phyloP scores from a whole-genome alignment of 2,113 vertebrate species.

The Australoheros scitulus region DNA sequence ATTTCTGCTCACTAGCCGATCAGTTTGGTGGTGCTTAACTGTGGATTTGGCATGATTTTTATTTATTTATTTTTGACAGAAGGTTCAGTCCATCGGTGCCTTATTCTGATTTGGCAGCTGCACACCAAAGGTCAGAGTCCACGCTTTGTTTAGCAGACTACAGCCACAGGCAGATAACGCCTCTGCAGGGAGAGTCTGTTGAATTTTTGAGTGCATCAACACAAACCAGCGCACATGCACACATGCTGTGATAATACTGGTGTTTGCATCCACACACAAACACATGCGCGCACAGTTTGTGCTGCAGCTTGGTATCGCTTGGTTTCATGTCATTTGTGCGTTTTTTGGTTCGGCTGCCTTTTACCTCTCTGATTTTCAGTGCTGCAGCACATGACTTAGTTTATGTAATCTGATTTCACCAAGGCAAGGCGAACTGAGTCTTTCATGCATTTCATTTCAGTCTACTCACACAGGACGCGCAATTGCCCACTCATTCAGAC shows the following conservation, averaged over 20 bases:
- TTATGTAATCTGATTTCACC: conserved; percentile 52
- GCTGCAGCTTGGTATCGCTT: conserved; percentile 23
- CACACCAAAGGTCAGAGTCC: conserved; percentile 50
- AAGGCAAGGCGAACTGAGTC: conserved; percentile 26
- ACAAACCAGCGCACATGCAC: neutral
- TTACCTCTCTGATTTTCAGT: neutral
- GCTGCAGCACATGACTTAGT: conserved; percentile 15
- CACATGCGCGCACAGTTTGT: neutral
- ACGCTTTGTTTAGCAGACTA: conserved; percentile 40
- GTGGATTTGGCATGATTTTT: conserved; percentile 43
- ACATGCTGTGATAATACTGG: neutral
- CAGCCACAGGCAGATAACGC: conserved; percentile 51
- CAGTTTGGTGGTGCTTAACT: conserved; percentile 9
- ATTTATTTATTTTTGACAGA: conserved; percentile 44
- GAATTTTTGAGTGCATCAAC: conserved; percentile 1
- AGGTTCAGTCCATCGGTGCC: conserved; percentile 15
- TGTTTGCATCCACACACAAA: neutral
- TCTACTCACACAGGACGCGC: conserved; percentile 42
- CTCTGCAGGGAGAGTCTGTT: conserved; percentile 25
- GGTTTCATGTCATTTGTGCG: conserved; percentile 31
- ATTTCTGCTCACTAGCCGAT: conserved; percentile 11
- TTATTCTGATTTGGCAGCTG: conserved; percentile 23
- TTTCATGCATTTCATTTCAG: conserved; percentile 37
- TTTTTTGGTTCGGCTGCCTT: neutral
- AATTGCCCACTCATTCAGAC: conserved; percentile 44